phyloP scores from a whole-genome alignment of 2,888 invertebrate genomes.

The Plebejus argus region DNA sequence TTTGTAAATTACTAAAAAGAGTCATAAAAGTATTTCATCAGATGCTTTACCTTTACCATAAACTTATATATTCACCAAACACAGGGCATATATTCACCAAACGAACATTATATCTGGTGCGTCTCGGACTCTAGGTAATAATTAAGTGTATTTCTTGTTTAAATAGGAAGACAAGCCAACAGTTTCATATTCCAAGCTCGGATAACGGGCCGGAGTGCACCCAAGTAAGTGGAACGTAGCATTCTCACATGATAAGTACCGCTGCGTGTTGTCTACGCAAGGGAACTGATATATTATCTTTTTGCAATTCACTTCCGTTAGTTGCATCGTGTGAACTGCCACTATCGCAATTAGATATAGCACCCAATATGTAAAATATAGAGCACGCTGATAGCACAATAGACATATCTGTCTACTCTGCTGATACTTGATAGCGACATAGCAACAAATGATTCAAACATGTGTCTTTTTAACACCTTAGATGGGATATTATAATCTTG shows the following conservation, averaged over 20 bases:
- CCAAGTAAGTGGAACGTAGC: constrained; percentile 67
- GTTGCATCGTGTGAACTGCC: constrained; percentile 51
- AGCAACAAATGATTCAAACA: not conserved
- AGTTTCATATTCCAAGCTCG: constrained; percentile 49
- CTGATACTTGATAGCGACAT: not conserved
- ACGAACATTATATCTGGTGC: not conserved
- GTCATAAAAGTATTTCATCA: no score
- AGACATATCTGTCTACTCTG: no score
- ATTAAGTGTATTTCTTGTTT: constrained; percentile 42
- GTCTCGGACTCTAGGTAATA: not conserved
- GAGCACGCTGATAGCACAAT: not conserved
- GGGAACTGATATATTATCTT: constrained; percentile 61
- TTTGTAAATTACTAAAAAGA: no score
- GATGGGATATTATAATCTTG: no score
- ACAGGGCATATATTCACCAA: not conserved
- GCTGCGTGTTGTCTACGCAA: constrained; percentile 59
- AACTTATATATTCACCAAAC: not conserved
- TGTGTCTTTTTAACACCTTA: no score
- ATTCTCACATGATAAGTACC: constrained; percentile 69
- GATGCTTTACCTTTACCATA: no score
- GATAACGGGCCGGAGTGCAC: constrained; percentile 53
- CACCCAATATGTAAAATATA: constrained; percentile 19
- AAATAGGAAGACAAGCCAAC: constrained; percentile 45
- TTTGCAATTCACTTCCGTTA: constrained; percentile 60
- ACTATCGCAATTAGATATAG: constrained; percentile 36